These are phyloP conservation scores for Drosophila histrio DNA, from an alignment of 2,888 invertebrate genomes.

Conservation along the genomic window DNA sequence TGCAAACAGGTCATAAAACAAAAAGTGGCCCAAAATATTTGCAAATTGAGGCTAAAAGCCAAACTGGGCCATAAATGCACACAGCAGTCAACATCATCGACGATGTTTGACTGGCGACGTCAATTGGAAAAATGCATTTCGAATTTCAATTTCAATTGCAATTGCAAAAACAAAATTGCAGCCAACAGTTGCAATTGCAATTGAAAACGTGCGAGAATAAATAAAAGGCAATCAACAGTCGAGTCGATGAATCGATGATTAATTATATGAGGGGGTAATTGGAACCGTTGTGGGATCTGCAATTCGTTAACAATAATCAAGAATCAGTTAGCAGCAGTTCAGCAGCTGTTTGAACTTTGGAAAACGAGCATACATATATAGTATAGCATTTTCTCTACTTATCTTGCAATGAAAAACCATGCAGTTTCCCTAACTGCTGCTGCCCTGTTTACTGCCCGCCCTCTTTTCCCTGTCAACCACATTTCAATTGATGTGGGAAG, in stretches of 20 bases:
- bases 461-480: no score
- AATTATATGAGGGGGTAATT: constrained; percentile 16
- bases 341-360: background rate
- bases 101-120: constrained; percentile 19
- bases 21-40: constrained; percentile 18
- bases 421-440: background rate
- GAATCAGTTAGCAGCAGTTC: background rate
- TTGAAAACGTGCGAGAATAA: constrained; percentile 38
- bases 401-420: background rate
- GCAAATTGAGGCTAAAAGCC: constrained; percentile 30
- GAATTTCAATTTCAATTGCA: constrained; percentile 14
- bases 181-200: constrained; percentile 17
- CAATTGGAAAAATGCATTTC: constrained; percentile 33
- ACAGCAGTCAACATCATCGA: constrained; percentile 7
- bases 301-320: constrained; percentile 2
- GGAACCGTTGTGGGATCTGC: constrained; percentile 4
- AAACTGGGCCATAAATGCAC: constrained; percentile 31
- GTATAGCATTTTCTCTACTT: background rate
- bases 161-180: constrained; percentile 3
- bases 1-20: constrained; percentile 11
- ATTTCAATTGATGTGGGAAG: constrained; percentile 11
- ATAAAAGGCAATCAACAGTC: constrained; percentile 29
- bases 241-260: constrained; percentile 9
- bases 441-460: background rate
- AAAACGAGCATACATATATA: background rate